Evolutionary conservation across 2,797 vertebrate genomes (phyloP), one percentile per base, ranked within the genome.

Genomic region (Mormyrops boulengeri): DNA sequence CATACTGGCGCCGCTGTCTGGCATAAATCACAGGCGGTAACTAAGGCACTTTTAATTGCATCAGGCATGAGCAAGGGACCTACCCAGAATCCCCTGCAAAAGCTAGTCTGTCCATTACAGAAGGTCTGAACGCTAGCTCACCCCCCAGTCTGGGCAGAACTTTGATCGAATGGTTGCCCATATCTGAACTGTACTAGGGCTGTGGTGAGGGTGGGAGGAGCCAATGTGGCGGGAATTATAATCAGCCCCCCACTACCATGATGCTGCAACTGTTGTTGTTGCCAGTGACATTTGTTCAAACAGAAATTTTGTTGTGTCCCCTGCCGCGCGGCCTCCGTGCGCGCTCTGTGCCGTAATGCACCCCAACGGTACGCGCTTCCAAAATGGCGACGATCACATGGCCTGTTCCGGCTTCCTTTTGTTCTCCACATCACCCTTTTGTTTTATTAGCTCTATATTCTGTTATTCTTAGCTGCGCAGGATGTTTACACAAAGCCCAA

Each of bases 401-500:
- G 77, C 66, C 92, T 91, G 84, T 91, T 92, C 92, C 50, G 91
- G 92, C 92, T 95, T 95, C 94, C 92, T 94, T 92, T 91, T 95
- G 92, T 94, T 95, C 47, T 49, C 85, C n/a, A 44, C 53, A 93
- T 93, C 94, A 92, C 93, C 93, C 92, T 90, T 93, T 94, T 92
- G 92, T 96, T 96, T 95, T 95, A 95, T 96, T 96, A 94, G 94
- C 91, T 92, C 91, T 85, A 93, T 93, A 94, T 94, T 96, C 95
- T 96, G 95, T 96, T 96, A 95, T 96, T 96, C 95, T 95, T 95
- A 94, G 95, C 93, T 0, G 90, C 95, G 95, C 96, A 96, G 96
- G 96, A 97, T 97, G 95, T 97, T 97, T 96, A 96, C 94, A 94
- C 89, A 90, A 95, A 95, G 94, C 94, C 90, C 0, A 90, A 92